These are phyloP conservation scores for Cranoglanis bouderius DNA, from an alignment of 2,113 vertebrate species.

Conservation along the genomic window DNA sequence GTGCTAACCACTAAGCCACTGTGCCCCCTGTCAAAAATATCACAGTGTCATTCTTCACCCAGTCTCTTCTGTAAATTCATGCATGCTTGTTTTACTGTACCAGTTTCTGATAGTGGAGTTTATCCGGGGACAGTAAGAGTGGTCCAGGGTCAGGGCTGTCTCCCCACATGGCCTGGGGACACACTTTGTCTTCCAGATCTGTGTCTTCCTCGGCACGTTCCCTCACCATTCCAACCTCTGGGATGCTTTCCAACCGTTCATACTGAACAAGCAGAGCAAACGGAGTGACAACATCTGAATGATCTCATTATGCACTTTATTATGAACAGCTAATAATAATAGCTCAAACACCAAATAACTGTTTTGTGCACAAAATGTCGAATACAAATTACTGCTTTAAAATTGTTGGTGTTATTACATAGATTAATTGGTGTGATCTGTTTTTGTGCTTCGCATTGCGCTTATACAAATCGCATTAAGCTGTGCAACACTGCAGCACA, in stretches of 20 bases:
- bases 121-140: slow-evolving; percentile 75
- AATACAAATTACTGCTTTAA: not conserved
- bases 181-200: slow-evolving; percentile 69
- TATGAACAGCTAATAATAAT: not conserved
- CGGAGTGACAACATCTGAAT: not conserved
- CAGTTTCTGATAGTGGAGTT: slow-evolving; percentile 85
- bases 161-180: slow-evolving; percentile 61
- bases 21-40: not conserved
- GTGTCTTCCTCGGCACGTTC: slow-evolving; percentile 69
- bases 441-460: not conserved
- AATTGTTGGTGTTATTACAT: not conserved
- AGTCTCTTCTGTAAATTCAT: not conserved
- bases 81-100: slow-evolving; percentile 62
- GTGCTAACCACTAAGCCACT: not conserved
- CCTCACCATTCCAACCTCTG: slow-evolving; percentile 72
- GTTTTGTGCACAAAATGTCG: not conserved
- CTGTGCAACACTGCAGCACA: not conserved
- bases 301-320: not conserved
- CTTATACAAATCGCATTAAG: not conserved
- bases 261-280: slow-evolving; percentile 69
- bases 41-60: not conserved
- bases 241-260: slow-evolving; percentile 78
- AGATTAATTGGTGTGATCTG: not conserved
- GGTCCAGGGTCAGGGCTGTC: slow-evolving; percentile 67
- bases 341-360: not conserved